phyloP scores from a whole-genome alignment of 2,888 invertebrate genomes.

The Zygaena filipendulae region DNA sequence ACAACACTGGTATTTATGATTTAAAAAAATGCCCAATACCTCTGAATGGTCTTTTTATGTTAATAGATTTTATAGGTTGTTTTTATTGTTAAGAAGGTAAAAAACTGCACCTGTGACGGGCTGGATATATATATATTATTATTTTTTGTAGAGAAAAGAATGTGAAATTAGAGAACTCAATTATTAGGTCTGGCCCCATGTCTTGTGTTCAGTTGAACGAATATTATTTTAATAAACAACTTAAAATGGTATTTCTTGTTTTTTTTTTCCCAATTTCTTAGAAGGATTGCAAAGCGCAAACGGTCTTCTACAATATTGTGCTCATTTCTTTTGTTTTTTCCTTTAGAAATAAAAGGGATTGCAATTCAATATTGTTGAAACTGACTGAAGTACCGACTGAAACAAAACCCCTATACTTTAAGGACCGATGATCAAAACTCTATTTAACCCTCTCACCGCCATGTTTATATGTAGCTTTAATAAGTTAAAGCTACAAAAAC shows the following conservation, averaged over 20 bases:
- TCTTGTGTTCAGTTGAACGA: slow-evolving; percentile 68
- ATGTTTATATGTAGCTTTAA: too few relatives aligned
- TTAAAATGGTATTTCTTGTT: slow-evolving; percentile 45
- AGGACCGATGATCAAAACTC: too few relatives aligned
- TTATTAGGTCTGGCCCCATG: slow-evolving; percentile 60
- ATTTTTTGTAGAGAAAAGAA: slow-evolving; percentile 44
- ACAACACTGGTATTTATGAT: background rate
- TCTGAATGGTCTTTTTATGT: slow-evolving; percentile 50
- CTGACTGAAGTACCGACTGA: too few relatives aligned
- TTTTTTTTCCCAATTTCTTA: slow-evolving; percentile 32
- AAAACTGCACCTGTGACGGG: slow-evolving; percentile 36
- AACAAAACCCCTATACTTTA: too few relatives aligned
- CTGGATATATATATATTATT: slow-evolving; percentile 38
- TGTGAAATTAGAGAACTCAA: slow-evolving; percentile 62
- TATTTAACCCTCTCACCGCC: too few relatives aligned
- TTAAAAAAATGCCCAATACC: slow-evolving; percentile 27
- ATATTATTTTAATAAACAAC: slow-evolving; percentile 70
- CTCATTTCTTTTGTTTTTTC: too few relatives aligned
- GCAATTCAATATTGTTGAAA: too few relatives aligned
- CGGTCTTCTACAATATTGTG: too few relatives aligned
- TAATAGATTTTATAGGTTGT: slow-evolving; percentile 67
- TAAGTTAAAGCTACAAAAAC: too few relatives aligned
- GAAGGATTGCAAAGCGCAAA: too few relatives aligned
- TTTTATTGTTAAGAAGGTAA: slow-evolving; percentile 65
- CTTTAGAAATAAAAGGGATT: too few relatives aligned